Base-by-base conservation (phyloP, 1,140 invertebrate species). In the Neotoxoptera formosana region DNA sequence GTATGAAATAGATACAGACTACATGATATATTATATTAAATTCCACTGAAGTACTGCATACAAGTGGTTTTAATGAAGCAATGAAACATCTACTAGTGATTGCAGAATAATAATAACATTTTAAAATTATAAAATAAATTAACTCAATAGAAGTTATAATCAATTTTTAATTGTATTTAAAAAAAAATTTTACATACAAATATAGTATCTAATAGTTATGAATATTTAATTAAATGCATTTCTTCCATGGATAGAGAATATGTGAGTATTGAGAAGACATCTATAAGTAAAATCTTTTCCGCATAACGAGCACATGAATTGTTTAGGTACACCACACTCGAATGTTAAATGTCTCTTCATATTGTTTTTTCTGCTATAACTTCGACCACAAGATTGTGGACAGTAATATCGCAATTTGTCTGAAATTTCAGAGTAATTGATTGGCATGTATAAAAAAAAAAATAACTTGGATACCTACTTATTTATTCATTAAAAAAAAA, bases 351-450 rank as follows among this genome's bases (percentile, higher is more conserved):
- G 87, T 36, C 93, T 94, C 84, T 94, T 94, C 41, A 95, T 90
- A 81, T 94, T 94, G 45, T 94, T 94, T 9, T 93, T 94, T 25
- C 94, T 94, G 17, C 94, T 94, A 93, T 95, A 95, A 67, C 14
- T 91, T 81, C 30, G 36, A 9, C 90, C 90, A 48, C 60, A 91
- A 48, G 30, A 34, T 23, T 25, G 76, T 20, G 7, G 30, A 81
- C 60, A 91, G 21, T 91, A 81, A 91, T 76, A 91, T 30, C 30
- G 45, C 87, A 89, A 23, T 89, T 20, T 53, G n/a, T 41, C 87
- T 89, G 48, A 53, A 89, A n/a, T 21, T 89, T 34, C 9, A 86
- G 47, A 45, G 17, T 23, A 47, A 3, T 86, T 47, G 25, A 86
- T 45, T 86, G 84, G 11, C 2, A 86, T 47, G 25, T 60, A 60